Evolutionary conservation across 2,113 vertebrate species (phyloP).

Genomic region (Orthonyx spaldingii): DNA sequence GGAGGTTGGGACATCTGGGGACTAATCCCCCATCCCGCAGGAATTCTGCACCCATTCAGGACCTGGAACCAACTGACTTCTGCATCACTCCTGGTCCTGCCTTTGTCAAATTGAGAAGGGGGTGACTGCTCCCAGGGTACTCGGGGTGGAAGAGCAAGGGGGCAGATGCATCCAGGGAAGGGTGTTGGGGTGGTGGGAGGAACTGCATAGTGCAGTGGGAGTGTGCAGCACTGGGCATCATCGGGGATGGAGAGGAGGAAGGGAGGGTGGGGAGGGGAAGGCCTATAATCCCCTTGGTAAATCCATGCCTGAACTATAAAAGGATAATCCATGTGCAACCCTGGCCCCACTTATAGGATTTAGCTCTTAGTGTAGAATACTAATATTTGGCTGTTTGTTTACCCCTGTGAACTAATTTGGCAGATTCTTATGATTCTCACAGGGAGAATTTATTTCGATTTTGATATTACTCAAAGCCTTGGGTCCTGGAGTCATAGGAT

Average conservation of each 20-base stretch:
- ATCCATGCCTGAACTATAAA: constrained; percentile 66
- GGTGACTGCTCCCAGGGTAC: neutral
- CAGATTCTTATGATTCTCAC: constrained; percentile 61
- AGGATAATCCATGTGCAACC: constrained; percentile 66
- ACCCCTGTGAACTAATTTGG: constrained; percentile 64
- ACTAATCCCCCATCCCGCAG: constrained; percentile 21
- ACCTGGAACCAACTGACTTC: neutral
- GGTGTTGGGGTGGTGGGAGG: fast-evolving
- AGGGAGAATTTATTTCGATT: constrained; percentile 63
- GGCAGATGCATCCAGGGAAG: neutral
- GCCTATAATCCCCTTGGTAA: constrained; percentile 65
- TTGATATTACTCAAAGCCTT: constrained; percentile 67
- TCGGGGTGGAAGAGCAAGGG: fast-evolving
- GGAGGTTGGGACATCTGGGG: neutral
- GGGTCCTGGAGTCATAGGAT: constrained; percentile 57
- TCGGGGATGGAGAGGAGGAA: neutral
- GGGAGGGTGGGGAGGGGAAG: constrained; percentile 3
- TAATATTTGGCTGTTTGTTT: constrained; percentile 69
- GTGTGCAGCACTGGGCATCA: neutral
- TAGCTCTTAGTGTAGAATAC: constrained; percentile 63
- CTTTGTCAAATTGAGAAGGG: neutral
- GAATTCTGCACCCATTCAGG: neutral
- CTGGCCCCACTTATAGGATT: constrained; percentile 61
- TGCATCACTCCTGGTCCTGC: neutral
- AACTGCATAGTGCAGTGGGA: neutral